Base-by-base conservation (phyloP, 2,888 invertebrate species). In the Alsophila aescularia region DNA sequence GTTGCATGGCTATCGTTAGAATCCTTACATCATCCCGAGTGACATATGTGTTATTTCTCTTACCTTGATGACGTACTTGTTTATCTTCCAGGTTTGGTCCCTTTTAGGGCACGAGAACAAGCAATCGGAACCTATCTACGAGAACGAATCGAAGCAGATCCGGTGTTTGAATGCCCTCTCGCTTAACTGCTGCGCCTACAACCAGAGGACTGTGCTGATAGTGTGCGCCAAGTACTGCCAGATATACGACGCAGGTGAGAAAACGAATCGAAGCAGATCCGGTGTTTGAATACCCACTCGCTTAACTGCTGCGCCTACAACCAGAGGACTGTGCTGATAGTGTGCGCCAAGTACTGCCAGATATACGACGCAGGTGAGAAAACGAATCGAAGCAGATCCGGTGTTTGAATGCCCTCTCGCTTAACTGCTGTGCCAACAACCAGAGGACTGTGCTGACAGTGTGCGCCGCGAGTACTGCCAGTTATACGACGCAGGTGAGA, bases 201-300 rank as follows among this genome's bases (percentile, higher is more conserved):
- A 99, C 87, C 98, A 99, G 77, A 93, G 99, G 43, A 99, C 99
- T 0, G 98, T 99, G 21, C 93, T 99, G 9, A 97, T 99, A 43
- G 98, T 99, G 0, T 98, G 98, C 79, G 96, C 98, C 0, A 98
- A 98, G 79, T 98, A 97, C 83, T 99, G 99, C 95, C 99, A 99
- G 93, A 96, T 96, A 62, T 95, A 95, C 66, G 95, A 95, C 73
- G 95, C 95, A 31, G 95, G 97, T 97, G 67, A 21, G 36, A 24
- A 24, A 1, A 24, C 7, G 8, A 24, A 80, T 98, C 98, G 41
- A 99, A 99, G 80, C 98, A 98, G 76, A 97, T 99, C 43, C 95
- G 98, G 0, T 98, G 98, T 69, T 89, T 98, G 43, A 98, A 98
- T 90, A 98, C 99, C 0, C 94, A 98, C 36, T 97, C 96, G 0